Conservation (phyloP, 2,113 vertebrate genomes). For the human region GRCh38 chr2:155155501-155156000, state of each 20-base stretch:
- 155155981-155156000: neutral
- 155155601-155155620: neutral
- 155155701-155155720: neutral
- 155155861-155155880: neutral
- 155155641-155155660: neutral
- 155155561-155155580: neutral
- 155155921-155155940: neutral
- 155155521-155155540: neutral
- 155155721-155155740: neutral
- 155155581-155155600: neutral
- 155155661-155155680: neutral
- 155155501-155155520: neutral
- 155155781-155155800: neutral
- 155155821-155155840: neutral
- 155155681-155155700: neutral
- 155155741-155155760: neutral
- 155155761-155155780: neutral
- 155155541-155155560: neutral
- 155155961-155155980: neutral
- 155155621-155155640: neutral
- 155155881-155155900: neutral
- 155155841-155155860: neutral
- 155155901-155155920: neutral
- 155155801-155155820: neutral
- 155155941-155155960: neutral